Base-by-base conservation (phyloP, 2,888 invertebrate species). In the Sinodicranocentrus sp. region DNA sequence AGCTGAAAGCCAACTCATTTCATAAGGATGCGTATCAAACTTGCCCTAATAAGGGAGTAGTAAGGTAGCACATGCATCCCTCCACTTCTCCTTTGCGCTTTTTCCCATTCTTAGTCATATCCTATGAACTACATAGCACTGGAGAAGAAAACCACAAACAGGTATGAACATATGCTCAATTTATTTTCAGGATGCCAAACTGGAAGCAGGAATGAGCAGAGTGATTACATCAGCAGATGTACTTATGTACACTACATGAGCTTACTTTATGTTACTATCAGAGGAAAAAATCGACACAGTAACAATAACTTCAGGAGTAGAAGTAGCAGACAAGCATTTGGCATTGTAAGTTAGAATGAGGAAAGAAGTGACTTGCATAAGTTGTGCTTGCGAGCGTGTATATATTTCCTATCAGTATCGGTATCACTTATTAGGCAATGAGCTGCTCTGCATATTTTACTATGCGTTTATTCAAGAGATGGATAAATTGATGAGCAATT, bases 1-100 rank as follows among this genome's bases (percentile, higher is more conserved):
- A 68, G 68, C 68, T 57, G 48, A 76, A 76, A 76, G 59, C 43
- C 54, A 39, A 70, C 28, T 70, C 33, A 63, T 48, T 65, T 6
- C 28, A 65, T 63, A 48, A 75, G 48, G 28, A 63, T 72, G 72
- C 72, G 63, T 63, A 52, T 65, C 52, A 23, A 76, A 76, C 2
- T 61, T 61, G 33, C n/a, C 63, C 63, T 63, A 63, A 63, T 33
- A 63, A 63, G 33, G 63, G 63, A 63, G 39, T 28, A 33, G 21
- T 57, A 8, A 10, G n/a, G 57, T 57, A 57, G 57, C 57, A 57
- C 57, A 57, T 57, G 57, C 3, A n/a, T 48, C 48, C 10, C 33
- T 33, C 10, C 33, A 33, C 33, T 3, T 33, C 10, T 33, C 33
- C 33, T n/a, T n/a, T n/a, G n/a, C n/a, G n/a, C n/a, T n/a, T n/a